A percentile compares a stretch with the other conserved stretches of the same genome.
These are phyloP conservation scores for Limnodromus scolopaceus DNA, from an alignment of 2,797 vertebrate species.

Conservation along the genomic window DNA sequence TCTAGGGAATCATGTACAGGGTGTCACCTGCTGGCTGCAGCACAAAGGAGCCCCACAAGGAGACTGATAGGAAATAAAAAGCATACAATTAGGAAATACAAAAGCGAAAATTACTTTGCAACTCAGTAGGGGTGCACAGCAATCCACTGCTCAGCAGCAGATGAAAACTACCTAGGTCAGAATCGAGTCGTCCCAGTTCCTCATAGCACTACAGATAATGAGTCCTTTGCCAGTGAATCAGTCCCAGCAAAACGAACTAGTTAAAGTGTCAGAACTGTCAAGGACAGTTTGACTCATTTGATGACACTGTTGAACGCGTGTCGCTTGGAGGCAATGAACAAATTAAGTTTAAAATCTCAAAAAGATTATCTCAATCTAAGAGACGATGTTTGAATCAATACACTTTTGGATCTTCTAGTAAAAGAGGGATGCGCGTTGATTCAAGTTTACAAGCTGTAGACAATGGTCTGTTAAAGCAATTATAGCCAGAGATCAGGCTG, in stretches of 20 bases:
- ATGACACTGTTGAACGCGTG: conserved; percentile 15
- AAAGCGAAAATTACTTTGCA: conserved; percentile 55
- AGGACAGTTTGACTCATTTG: conserved; percentile 30
- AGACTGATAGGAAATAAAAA: conserved; percentile 33
- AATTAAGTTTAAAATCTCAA: conserved; percentile 67
- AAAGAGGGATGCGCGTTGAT: neutral
- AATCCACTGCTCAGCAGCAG: neutral
- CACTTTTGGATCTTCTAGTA: neutral
- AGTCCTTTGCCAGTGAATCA: conserved; percentile 25
- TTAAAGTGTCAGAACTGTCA: conserved; percentile 61
- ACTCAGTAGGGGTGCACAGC: conserved; percentile 22
- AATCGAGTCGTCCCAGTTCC: neutral
- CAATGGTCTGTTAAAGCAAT: conserved; percentile 57
- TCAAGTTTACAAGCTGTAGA: conserved; percentile 54
- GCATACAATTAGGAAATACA: conserved; percentile 53
- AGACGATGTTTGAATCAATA: conserved; percentile 19
- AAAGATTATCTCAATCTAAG: conserved; percentile 55
- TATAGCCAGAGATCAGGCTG: neutral
- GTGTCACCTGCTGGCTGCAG: conserved; percentile 33
- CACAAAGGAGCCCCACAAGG: conserved; percentile 20
- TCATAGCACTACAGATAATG: conserved; percentile 33
- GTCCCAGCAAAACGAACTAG: neutral
- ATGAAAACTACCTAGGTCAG: conserved; percentile 52
- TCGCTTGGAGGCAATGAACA: conserved; percentile 53
- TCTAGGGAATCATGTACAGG: neutral